A percentile compares a stretch with the other conserved stretches of the same genome.
These are phyloP conservation scores for Sus scrofa DNA, from an alignment of 2,113 vertebrate genomes.

Conservation along the genomic window DNA sequence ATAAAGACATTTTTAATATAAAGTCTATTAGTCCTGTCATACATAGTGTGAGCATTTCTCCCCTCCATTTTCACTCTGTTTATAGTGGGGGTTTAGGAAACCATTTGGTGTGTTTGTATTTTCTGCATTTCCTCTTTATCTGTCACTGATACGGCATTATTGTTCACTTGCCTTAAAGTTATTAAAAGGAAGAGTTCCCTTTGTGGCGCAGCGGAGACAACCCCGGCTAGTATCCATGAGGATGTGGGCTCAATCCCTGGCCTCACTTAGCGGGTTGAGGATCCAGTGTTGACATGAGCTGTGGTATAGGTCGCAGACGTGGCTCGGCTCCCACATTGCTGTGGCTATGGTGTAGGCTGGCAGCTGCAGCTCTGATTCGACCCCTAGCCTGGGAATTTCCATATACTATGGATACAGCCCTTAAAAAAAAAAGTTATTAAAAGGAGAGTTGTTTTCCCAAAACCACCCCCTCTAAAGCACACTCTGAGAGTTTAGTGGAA, in stretches of 20 bases:
- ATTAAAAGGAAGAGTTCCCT: neutral
- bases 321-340: too few species aligned
- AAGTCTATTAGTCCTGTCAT: neutral
- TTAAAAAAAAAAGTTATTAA: neutral
- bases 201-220: too few species aligned
- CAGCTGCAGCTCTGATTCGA: too few species aligned
- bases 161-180: neutral
- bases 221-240: too few species aligned
- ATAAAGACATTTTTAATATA: neutral
- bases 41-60: neutral
- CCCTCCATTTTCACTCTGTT: neutral
- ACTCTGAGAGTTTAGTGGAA: neutral
- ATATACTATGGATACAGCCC: too few species aligned
- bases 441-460: slow-evolving; percentile 7
- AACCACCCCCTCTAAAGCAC: neutral
- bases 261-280: too few species aligned
- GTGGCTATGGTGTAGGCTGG: too few species aligned
- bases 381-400: too few species aligned
- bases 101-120: neutral
- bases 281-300: too few species aligned
- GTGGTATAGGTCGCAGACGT: too few species aligned
- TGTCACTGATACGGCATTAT: neutral
- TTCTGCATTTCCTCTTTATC: slow-evolving; percentile 26
- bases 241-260: too few species aligned
- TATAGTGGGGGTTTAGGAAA: neutral